A percentile compares a stretch with the other conserved stretches of the same genome.
These are phyloP conservation scores for Choloepus hoffmanni DNA, from an alignment of 2,113 vertebrate species.

Conservation along the genomic window DNA sequence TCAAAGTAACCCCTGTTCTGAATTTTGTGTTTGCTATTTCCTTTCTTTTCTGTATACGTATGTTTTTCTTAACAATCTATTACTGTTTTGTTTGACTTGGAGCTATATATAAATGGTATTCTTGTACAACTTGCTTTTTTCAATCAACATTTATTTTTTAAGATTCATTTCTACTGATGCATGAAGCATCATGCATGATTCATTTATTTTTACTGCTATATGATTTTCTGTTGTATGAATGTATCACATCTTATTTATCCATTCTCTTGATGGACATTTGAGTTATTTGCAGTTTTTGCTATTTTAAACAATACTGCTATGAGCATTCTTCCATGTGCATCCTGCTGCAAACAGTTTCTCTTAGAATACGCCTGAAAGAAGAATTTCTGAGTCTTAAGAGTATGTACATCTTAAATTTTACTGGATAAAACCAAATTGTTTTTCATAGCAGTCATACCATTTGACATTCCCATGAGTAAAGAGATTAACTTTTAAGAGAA, in stretches of 20 bases:
- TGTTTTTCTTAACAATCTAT: constrained; percentile 32
- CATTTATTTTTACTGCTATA: background rate
- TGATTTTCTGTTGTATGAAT: background rate
- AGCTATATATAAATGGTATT: background rate
- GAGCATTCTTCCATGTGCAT: background rate
- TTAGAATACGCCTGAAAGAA: background rate
- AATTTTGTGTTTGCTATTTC: constrained; percentile 49
- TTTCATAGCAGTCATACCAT: background rate
- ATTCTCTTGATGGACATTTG: background rate
- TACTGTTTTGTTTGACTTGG: constrained; percentile 26
- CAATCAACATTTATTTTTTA: constrained; percentile 11
- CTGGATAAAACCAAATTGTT: background rate
- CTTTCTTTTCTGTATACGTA: constrained; percentile 9
- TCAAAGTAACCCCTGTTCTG: background rate
- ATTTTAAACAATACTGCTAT: background rate
- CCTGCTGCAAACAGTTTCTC: background rate
- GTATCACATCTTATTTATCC: background rate
- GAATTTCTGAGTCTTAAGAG: background rate
- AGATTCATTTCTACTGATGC: background rate
- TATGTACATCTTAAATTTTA: background rate
- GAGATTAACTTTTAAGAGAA: constrained; percentile 10
- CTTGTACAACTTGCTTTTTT: constrained; percentile 53
- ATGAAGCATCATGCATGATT: constrained; percentile 25
- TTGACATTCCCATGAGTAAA: background rate
- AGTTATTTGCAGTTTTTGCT: constrained; percentile 10